Evolutionary conservation across 1,140 invertebrate species (phyloP).

Genomic region (Ylistrum balloti): DNA sequence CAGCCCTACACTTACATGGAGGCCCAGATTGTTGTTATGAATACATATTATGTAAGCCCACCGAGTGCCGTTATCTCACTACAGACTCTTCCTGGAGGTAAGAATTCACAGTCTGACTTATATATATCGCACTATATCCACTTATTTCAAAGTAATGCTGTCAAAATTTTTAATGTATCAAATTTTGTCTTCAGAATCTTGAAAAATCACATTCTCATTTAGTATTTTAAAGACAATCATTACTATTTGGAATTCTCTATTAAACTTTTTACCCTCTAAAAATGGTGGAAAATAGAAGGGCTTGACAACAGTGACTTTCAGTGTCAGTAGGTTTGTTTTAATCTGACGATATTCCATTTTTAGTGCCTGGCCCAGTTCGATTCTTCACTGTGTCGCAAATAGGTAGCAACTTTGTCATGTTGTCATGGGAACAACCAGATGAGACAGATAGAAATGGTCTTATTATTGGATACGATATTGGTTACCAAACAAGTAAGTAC

Average conservation of each 20-base stretch:
- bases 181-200: too few species aligned
- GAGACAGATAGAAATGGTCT: conserved; percentile 89
- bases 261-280: too few species aligned
- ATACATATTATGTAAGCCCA: conserved; percentile 72
- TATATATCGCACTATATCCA: too few species aligned
- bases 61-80: conserved; percentile 67
- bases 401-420: conserved; percentile 94
- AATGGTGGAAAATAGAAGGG: too few species aligned
- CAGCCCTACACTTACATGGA: conserved; percentile 68
- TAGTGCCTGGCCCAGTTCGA: conserved; percentile 93
- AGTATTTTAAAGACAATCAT: too few species aligned
- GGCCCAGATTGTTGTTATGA: conserved; percentile 70
- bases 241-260: too few species aligned
- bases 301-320: too few species aligned
- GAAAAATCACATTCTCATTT: too few species aligned
- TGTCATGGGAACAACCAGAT: conserved; percentile 94
- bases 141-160: too few species aligned
- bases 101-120: conserved; percentile 15
- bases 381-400: conserved; percentile 91
- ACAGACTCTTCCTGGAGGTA: conserved; percentile 68
- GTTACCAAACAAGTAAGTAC: conserved; percentile 90
- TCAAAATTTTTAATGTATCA: too few species aligned
- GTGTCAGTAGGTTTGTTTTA: too few species aligned
- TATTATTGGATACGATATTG: conserved; percentile 95
- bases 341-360: conserved; percentile 53